Evolutionary conservation across 2,888 invertebrate genomes (phyloP).

Genomic region (Dolomedes plantarius): DNA sequence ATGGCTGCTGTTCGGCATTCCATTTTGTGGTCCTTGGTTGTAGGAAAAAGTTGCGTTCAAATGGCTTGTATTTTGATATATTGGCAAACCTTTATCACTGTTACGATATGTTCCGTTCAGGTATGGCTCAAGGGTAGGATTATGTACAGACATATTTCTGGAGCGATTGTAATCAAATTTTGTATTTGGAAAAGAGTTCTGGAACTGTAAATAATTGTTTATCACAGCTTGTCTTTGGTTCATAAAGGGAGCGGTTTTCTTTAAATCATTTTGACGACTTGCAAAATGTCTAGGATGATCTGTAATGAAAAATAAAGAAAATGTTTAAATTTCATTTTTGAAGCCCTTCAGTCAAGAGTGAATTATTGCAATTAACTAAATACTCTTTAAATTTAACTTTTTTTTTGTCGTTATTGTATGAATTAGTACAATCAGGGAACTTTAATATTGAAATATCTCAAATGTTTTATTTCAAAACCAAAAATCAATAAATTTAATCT

Average conservation of each 20-base stretch:
- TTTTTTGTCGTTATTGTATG: too few species aligned
- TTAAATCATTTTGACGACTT: conserved; percentile 20
- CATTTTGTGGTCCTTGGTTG: conserved; percentile 23
- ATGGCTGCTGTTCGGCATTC: not conserved
- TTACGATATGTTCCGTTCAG: conserved; percentile 25
- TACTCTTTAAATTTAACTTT: too few species aligned
- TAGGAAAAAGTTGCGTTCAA: conserved; percentile 15
- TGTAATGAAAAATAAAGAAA: conserved; percentile 2
- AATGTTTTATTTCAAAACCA: too few species aligned
- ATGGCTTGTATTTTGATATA: conserved; percentile 12
- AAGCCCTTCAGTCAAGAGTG: too few species aligned
- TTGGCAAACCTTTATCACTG: conserved; percentile 11
- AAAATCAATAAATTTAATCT: too few species aligned
- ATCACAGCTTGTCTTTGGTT: conserved; percentile 69
- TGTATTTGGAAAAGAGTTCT: conserved; percentile 36
- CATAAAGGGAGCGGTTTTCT: conserved; percentile 5
- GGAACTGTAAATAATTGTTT: conserved; percentile 59
- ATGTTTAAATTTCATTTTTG: too few species aligned
- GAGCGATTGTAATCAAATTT: conserved; percentile 36
- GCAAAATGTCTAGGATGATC: conserved; percentile 5
- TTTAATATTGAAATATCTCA: too few species aligned
- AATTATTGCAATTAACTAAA: too few species aligned
- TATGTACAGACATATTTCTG: conserved; percentile 27
- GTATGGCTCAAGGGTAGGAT: conserved; percentile 25
- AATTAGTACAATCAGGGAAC: too few species aligned